Percentiles rank a stretch among this genome's conserved stretches.
These are phyloP conservation scores for Brachionus plicatilis DNA, from an alignment of 1,140 invertebrate species.

Conservation along the genomic window DNA sequence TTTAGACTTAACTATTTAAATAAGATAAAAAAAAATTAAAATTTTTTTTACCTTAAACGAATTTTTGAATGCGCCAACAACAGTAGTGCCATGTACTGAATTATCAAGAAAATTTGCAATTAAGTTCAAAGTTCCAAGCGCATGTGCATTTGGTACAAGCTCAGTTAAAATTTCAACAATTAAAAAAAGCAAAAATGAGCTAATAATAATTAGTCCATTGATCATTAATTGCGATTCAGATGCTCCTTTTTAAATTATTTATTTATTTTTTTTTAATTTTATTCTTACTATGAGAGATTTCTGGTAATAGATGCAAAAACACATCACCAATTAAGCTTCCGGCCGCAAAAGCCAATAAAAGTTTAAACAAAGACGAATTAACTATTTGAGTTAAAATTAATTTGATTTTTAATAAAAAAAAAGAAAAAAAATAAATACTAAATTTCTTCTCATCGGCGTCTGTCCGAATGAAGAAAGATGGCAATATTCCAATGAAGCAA, in stretches of 20 bases:
- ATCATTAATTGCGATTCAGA: background rate
- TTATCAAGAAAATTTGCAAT: slow-evolving; percentile 38
- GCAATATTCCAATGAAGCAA: slow-evolving; percentile 28
- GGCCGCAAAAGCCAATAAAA: slow-evolving; percentile 85
- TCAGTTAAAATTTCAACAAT: slow-evolving; percentile 38
- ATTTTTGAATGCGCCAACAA: slow-evolving; percentile 38
- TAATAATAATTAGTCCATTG: slow-evolving; percentile 26
- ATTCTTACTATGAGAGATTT: slow-evolving; percentile 62
- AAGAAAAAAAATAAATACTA: background rate
- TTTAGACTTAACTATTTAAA: background rate
- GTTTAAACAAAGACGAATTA: slow-evolving; percentile 43
- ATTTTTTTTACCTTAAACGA: slow-evolving; percentile 6
- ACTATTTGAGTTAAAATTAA: background rate
- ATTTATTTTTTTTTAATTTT: background rate
- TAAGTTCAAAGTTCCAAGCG: slow-evolving; percentile 35
- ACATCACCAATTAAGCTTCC: slow-evolving; percentile 90
- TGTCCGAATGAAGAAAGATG: slow-evolving; percentile 15
- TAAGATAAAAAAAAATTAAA: background rate
- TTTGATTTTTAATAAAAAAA: background rate
- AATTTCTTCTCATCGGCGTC: slow-evolving; percentile 28
- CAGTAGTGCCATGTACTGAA: slow-evolving; percentile 33
- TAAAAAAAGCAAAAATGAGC: slow-evolving; percentile 22
- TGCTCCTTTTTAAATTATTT: background rate
- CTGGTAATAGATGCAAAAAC: slow-evolving; percentile 87
- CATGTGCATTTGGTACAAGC: slow-evolving; percentile 22